phyloP scores from a whole-genome alignment of 2,888 invertebrate genomes.

The Eurois occulta region DNA sequence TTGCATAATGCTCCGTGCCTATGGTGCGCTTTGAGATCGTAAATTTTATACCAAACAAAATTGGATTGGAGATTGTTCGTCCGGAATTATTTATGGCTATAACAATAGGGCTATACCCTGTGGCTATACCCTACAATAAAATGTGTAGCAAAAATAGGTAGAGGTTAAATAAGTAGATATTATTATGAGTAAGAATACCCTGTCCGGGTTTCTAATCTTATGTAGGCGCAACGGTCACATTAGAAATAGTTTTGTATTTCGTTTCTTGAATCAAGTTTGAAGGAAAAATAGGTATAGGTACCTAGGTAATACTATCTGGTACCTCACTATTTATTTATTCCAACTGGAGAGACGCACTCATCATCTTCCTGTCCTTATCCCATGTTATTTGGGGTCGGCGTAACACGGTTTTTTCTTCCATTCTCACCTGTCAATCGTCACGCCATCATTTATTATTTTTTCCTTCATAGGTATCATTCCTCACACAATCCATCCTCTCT shows the following conservation, averaged over 20 bases:
- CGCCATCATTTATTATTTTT: too few species aligned
- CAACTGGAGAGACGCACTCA: not conserved
- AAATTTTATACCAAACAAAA: slow-evolving; percentile 81
- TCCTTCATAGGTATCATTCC: too few species aligned
- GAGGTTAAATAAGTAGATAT: not conserved
- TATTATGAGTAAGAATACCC: not conserved
- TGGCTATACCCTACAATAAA: slow-evolving; percentile 56
- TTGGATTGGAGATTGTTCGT: slow-evolving; percentile 81
- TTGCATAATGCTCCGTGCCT: slow-evolving; percentile 85
- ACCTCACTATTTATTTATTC: not conserved
- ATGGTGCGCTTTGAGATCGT: slow-evolving; percentile 75
- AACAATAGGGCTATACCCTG: slow-evolving; percentile 64
- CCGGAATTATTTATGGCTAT: slow-evolving; percentile 77
- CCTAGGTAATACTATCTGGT: not conserved
- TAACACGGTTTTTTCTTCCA: too few species aligned
- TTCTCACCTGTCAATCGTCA: too few species aligned
- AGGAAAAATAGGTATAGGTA: not conserved
- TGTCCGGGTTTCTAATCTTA: not conserved
- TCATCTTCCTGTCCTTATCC: too few species aligned
- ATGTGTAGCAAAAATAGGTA: slow-evolving; percentile 20
- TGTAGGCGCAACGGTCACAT: not conserved
- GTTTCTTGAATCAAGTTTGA: not conserved
- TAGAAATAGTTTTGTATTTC: not conserved
- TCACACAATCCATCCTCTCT: too few species aligned
- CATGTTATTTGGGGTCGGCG: too few species aligned